These are phyloP conservation scores for Rambutsinella grinnellia DNA, from an alignment of 2,888 invertebrate species.

Conservation along the genomic window DNA sequence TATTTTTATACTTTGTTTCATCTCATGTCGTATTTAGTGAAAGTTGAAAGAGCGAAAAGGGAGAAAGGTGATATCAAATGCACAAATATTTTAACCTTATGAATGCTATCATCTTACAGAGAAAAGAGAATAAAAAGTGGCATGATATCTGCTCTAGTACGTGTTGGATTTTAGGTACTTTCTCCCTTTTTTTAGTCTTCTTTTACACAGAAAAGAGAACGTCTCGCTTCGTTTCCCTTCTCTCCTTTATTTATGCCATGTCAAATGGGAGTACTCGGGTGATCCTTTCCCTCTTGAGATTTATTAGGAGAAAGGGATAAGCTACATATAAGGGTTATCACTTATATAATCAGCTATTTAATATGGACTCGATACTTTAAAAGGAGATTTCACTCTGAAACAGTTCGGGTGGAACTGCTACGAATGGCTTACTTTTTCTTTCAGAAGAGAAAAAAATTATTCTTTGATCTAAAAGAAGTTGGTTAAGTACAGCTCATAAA, in stretches of 20 bases:
- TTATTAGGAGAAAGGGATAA: slow-evolving; percentile 41
- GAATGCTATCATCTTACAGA: too few species aligned
- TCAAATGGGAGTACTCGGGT: slow-evolving; percentile 51
- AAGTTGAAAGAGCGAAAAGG: neutral
- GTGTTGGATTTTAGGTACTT: slow-evolving; percentile 35
- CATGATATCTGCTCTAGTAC: slow-evolving; percentile 3
- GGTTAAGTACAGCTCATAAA: too few species aligned
- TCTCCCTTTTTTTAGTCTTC: too few species aligned
- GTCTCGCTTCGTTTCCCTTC: slow-evolving; percentile 45
- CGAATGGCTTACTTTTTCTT: too few species aligned
- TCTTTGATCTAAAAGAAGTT: too few species aligned
- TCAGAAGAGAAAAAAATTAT: neutral
- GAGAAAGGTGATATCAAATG: neutral
- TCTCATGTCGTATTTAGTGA: neutral
- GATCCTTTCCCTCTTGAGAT: slow-evolving; percentile 59
- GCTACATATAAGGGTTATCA: neutral
- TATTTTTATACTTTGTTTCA: neutral
- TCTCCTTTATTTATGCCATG: slow-evolving; percentile 58
- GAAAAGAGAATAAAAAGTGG: neutral
- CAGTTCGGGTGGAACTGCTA: too few species aligned
- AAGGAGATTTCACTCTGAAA: too few species aligned
- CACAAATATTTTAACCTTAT: too few species aligned
- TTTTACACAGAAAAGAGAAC: slow-evolving; percentile 6
- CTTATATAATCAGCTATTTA: neutral
- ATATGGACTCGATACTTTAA: neutral